These are phyloP conservation scores for Amblyornis subalaris DNA, from an alignment of 2,113 vertebrate genomes.

Conservation along the genomic window DNA sequence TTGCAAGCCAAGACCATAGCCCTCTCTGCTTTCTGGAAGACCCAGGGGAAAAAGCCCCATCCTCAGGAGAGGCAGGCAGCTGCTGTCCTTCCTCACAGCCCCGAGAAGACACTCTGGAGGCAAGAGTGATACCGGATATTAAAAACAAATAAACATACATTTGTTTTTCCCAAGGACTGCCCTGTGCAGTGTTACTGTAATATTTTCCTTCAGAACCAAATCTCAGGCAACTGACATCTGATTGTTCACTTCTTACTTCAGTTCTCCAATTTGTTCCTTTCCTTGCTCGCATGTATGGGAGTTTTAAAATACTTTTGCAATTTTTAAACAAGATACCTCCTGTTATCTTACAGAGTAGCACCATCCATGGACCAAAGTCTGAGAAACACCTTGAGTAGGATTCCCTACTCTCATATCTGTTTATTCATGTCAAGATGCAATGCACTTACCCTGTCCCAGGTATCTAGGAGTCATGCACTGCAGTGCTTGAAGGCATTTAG, in stretches of 20 bases:
- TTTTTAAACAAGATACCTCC: background rate
- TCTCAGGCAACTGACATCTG: background rate
- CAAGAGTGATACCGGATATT: background rate
- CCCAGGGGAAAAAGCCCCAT: rapidly evolving
- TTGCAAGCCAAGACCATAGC: background rate
- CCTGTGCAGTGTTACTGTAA: background rate
- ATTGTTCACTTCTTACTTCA: background rate
- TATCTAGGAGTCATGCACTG: background rate
- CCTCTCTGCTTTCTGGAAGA: background rate
- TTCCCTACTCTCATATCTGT: background rate
- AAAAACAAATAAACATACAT: background rate
- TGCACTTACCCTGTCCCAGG: background rate
- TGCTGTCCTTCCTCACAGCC: background rate
- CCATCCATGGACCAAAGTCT: background rate
- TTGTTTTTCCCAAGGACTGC: background rate
- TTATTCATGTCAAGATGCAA: background rate
- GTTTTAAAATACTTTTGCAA: background rate
- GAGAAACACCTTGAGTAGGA: background rate
- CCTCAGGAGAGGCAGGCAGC: background rate
- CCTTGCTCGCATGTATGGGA: rapidly evolving
- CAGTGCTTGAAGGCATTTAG: background rate
- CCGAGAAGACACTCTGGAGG: background rate
- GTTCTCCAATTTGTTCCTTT: background rate
- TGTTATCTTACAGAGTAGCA: background rate
- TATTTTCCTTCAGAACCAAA: background rate